Percentiles rank a stretch among this genome's conserved stretches.
phyloP scores from a whole-genome alignment of 1,140 invertebrate genomes.

The Spodoptera frugiperda region DNA sequence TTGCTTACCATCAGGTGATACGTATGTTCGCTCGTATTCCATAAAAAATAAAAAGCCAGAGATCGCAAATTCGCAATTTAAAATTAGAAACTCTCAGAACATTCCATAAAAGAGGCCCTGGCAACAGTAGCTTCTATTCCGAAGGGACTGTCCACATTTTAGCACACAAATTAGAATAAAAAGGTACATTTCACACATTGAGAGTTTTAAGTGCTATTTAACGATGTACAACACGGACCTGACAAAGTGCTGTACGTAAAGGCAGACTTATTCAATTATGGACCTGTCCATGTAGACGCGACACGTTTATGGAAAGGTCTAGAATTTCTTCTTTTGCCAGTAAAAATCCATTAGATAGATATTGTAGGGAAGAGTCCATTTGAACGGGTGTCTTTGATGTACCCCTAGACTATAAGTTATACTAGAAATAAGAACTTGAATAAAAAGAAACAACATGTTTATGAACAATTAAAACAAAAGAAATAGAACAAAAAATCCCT shows the following conservation, averaged over 20 bases:
- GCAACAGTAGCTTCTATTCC: background rate
- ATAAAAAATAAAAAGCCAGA: too few relatives aligned
- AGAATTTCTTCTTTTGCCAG: conserved; percentile 11
- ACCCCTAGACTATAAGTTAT: too few relatives aligned
- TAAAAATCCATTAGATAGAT: background rate
- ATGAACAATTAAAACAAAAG: too few relatives aligned
- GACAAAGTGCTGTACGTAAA: conserved; percentile 34
- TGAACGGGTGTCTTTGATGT: background rate
- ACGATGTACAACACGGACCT: background rate
- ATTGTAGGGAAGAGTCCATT: conserved; percentile 1
- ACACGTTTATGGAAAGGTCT: background rate
- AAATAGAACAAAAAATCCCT: too few relatives aligned
- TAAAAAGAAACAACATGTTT: too few relatives aligned
- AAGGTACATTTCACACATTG: background rate
- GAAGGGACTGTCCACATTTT: background rate
- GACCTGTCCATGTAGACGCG: background rate
- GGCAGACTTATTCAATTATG: conserved; percentile 39
- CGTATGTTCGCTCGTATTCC: too few relatives aligned
- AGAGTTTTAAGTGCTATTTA: conserved; percentile 39
- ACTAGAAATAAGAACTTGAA: too few relatives aligned
- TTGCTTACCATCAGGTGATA: too few relatives aligned
- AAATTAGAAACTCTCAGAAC: too few relatives aligned
- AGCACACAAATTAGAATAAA: background rate
- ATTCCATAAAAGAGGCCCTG: too few relatives aligned
- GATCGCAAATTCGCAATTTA: too few relatives aligned